Evolutionary conservation across 2,113 vertebrate species (phyloP).

Genomic region (Garra rufa): DNA sequence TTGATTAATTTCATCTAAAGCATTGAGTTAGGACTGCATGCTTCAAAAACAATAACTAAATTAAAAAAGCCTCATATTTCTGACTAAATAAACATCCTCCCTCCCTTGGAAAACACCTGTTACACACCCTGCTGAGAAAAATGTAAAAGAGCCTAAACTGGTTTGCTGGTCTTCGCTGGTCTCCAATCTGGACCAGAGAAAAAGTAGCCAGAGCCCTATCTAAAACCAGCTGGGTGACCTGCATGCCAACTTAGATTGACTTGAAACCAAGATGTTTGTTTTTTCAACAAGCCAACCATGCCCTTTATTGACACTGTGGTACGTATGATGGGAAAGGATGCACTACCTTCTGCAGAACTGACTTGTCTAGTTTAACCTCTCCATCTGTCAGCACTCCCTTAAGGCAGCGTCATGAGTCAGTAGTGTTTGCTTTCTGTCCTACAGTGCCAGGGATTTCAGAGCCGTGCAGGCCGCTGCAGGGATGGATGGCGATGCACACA

Average conservation of each 20-base stretch:
- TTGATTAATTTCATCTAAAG: background rate
- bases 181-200: background rate
- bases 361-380: slow-evolving; percentile 20
- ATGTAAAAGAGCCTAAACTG: background rate
- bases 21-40: background rate
- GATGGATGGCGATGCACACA: slow-evolving; percentile 73
- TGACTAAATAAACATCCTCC: background rate
- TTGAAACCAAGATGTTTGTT: background rate
- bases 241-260: background rate
- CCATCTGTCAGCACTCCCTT: slow-evolving; percentile 1
- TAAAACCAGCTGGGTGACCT: background rate
- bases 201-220: background rate
- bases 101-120: background rate
- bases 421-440: slow-evolving; percentile 59
- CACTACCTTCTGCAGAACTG: slow-evolving; percentile 25
- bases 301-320: background rate
- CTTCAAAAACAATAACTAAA: background rate
- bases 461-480: slow-evolving; percentile 62
- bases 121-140: background rate
- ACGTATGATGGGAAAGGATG: background rate
- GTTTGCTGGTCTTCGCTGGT: background rate
- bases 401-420: slow-evolving; percentile 13
- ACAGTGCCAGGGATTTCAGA: slow-evolving; percentile 65
- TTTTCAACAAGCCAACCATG: background rate
- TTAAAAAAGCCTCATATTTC: background rate